phyloP scores from a whole-genome alignment of 2,888 invertebrate species.

The Dendrolimus pini region DNA sequence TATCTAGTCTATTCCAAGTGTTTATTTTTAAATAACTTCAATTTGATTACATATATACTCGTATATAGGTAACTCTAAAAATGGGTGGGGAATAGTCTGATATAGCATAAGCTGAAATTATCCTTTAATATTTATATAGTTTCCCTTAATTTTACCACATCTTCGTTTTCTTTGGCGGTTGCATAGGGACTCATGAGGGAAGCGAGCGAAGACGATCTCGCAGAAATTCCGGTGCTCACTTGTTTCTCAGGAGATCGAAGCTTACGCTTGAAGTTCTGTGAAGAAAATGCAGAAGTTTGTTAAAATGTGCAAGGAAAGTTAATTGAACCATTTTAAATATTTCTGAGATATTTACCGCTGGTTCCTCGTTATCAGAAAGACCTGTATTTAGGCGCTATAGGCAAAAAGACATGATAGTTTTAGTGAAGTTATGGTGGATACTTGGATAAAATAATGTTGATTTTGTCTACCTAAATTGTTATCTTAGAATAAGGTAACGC shows the following conservation, averaged over 20 bases:
- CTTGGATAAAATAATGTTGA: no score
- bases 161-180: constrained; percentile 43
- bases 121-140: no score
- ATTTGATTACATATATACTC: no score
- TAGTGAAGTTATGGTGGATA: no score
- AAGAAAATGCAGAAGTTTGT: constrained; percentile 6
- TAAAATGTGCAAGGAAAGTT: neutral
- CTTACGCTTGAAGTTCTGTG: constrained; percentile 80
- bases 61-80: no score
- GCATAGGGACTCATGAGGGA: constrained; percentile 58
- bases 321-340: neutral
- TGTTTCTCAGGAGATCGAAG: constrained; percentile 74
- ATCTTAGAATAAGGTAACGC: no score
- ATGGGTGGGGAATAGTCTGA: no score
- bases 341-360: constrained; percentile 45
- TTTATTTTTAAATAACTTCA: no score
- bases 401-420: constrained; percentile 22
- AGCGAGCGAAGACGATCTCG: constrained; percentile 59
- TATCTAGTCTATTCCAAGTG: no score
- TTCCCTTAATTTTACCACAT: constrained; percentile 24
- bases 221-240: constrained; percentile 52
- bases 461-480: no score
- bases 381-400: constrained; percentile 56
- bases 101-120: no score
- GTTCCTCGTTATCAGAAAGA: constrained; percentile 61